These are phyloP conservation scores for Morinoia aosen DNA, from an alignment of 2,888 invertebrate species.

Conservation along the genomic window DNA sequence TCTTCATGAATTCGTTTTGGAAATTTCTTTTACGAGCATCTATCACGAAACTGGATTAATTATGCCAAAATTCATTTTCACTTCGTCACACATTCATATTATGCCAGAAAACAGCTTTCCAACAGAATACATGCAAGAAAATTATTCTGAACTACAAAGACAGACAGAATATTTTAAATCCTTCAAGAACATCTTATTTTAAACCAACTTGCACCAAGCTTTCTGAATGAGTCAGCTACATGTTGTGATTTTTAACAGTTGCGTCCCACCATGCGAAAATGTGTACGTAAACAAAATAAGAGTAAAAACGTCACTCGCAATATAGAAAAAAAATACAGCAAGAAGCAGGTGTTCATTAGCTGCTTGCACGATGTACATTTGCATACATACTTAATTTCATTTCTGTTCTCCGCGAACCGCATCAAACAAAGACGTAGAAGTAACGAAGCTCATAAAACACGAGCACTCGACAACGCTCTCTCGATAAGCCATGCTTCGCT, in stretches of 20 bases:
- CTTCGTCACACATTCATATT: not conserved
- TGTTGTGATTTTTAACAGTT: not conserved
- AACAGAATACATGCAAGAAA: not conserved
- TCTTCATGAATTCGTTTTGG: not conserved
- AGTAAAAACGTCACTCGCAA: not conserved
- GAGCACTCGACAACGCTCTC: not conserved
- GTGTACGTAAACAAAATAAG: not conserved
- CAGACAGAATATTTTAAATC: not conserved
- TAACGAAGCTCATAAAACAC: not conserved
- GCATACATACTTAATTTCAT: slow-evolving; percentile 2
- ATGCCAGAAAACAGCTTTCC: not conserved
- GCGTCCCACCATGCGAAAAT: not conserved
- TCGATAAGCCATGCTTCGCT: slow-evolving; percentile 21
- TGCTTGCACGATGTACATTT: not conserved
- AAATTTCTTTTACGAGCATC: not conserved
- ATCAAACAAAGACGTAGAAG: not conserved
- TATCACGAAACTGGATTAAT: not conserved
- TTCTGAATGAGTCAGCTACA: not conserved
- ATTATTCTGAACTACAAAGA: not conserved
- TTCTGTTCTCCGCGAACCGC: not conserved
- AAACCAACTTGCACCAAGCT: not conserved
- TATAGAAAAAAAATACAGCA: not conserved
- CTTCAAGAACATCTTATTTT: not conserved
- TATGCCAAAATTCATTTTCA: not conserved
- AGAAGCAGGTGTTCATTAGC: not conserved